A percentile compares a stretch with the other conserved stretches of the same genome.
Evolutionary conservation across 2,113 vertebrate genomes (phyloP).

Genomic region (Proteles cristata): DNA sequence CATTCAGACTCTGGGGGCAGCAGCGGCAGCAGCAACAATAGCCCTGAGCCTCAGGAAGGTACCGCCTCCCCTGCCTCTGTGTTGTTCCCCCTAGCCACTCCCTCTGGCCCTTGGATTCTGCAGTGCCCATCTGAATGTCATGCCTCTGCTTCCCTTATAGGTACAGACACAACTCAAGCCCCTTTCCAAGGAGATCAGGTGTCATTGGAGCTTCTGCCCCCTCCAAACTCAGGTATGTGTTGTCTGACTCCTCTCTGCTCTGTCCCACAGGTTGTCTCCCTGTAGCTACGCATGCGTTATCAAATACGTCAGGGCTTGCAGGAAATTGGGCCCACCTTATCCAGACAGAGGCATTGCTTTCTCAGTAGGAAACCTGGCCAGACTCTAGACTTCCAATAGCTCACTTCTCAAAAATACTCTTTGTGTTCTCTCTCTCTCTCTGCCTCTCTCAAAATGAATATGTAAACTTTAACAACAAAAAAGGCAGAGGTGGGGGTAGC

Average conservation of each 20-base stretch:
- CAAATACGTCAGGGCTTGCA: not conserved
- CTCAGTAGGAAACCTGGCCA: not conserved
- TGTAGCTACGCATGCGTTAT: not conserved
- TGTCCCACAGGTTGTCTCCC: not conserved
- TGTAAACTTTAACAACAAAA: too few species aligned
- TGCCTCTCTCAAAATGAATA: too few species aligned
- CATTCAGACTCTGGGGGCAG: slow-evolving; percentile 4
- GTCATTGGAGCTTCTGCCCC: not conserved
- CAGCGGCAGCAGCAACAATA: slow-evolving; percentile 34
- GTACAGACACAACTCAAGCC: not conserved
- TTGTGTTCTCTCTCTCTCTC: too few species aligned
- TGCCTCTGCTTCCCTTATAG: slow-evolving; percentile 33
- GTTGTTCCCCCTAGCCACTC: not conserved
- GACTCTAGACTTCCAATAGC: not conserved
- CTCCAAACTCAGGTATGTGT: slow-evolving; percentile 57
- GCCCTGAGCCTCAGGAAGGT: slow-evolving; percentile 68
- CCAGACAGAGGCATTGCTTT: not conserved
- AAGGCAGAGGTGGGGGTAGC: too few species aligned
- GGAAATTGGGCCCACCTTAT: not conserved
- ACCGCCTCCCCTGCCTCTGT: not conserved
- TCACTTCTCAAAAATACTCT: not conserved
- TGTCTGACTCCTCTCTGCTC: not conserved
- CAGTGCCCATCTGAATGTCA: not conserved
- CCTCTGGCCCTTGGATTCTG: not conserved
- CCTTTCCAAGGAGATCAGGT: not conserved